Percentiles rank a stretch among this genome's conserved stretches.
Conservation (phyloP, 2,113 vertebrate species). For the cat (Felis catus) region DNA sequence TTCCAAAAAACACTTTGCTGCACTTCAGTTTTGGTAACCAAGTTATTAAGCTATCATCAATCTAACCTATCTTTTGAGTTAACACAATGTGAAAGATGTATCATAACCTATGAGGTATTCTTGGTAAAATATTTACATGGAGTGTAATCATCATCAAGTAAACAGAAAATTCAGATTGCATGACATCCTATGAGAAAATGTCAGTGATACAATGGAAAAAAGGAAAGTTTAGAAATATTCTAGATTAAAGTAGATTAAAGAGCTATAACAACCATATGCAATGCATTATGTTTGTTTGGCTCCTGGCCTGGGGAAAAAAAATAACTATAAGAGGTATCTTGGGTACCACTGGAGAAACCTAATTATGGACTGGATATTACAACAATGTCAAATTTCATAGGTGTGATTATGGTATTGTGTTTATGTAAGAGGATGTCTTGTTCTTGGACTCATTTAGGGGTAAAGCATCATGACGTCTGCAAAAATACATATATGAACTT, state of each 20-base stretch:
- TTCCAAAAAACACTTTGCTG: not conserved
- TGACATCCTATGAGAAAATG: not conserved
- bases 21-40: not conserved
- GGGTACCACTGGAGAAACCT: not conserved
- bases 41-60: not conserved
- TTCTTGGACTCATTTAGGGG: not conserved
- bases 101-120: not conserved
- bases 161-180: not conserved
- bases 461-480: not conserved
- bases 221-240: not conserved
- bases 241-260: not conserved
- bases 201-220: not conserved
- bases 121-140: not conserved
- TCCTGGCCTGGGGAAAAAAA: not conserved
- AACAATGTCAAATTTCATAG: not conserved
- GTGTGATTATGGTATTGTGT: not conserved
- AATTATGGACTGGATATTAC: not conserved
- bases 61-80: not conserved
- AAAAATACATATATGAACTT: not conserved
- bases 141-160: not conserved
- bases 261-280: not conserved
- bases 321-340: not conserved
- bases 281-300: not conserved
- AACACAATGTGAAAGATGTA: not conserved
- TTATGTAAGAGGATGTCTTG: not conserved